phyloP scores from a whole-genome alignment of 2,888 invertebrate species.

The Drosophila macrospina region DNA sequence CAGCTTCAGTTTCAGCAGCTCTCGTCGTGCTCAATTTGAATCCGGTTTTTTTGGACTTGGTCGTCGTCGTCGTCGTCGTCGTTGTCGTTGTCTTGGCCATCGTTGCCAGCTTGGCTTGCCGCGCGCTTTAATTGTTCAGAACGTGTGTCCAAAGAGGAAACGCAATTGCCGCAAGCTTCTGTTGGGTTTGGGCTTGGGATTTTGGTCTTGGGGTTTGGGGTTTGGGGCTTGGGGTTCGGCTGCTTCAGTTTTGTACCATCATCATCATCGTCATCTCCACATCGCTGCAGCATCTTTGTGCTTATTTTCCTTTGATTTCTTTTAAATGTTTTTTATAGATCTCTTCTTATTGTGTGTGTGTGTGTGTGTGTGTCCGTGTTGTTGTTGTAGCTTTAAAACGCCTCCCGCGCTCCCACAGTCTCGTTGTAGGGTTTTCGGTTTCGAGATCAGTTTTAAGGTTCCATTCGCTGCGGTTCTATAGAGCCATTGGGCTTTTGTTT shows the following conservation, averaged over 20 bases:
- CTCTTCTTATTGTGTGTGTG: constrained; percentile 10
- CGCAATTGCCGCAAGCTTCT: constrained; percentile 83
- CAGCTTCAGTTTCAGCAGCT: constrained; percentile 57
- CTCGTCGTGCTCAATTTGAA: constrained; percentile 74
- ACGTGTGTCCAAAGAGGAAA: constrained; percentile 81
- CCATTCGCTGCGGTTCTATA: constrained; percentile 65
- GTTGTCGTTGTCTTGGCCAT: constrained; percentile 42
- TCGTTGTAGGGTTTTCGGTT: constrained; percentile 22
- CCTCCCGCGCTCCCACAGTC: constrained; percentile 78
- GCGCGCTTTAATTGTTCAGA: constrained; percentile 78
- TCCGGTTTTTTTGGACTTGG: constrained; percentile 79
- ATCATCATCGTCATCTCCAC: constrained; percentile 50
- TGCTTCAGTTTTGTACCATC: constrained; percentile 54
- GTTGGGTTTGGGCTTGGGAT: constrained; percentile 61
- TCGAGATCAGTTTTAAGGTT: constrained; percentile 18
- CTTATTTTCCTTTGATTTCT: constrained; percentile 67
- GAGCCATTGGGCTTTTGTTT: constrained; percentile 74
- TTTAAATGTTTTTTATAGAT: constrained; percentile 60
- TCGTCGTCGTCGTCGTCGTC: constrained; percentile 36
- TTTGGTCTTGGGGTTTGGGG: constrained; percentile 27
- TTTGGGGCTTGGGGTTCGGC: constrained; percentile 29
- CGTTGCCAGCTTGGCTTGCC: constrained; percentile 65
- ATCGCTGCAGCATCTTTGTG: constrained; percentile 58
- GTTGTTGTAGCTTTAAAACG: constrained; percentile 52
- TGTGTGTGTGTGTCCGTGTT: background rate